Evolutionary conservation across 1,140 invertebrate species (phyloP).

Genomic region (Macrotrachela quadricornifera): DNA sequence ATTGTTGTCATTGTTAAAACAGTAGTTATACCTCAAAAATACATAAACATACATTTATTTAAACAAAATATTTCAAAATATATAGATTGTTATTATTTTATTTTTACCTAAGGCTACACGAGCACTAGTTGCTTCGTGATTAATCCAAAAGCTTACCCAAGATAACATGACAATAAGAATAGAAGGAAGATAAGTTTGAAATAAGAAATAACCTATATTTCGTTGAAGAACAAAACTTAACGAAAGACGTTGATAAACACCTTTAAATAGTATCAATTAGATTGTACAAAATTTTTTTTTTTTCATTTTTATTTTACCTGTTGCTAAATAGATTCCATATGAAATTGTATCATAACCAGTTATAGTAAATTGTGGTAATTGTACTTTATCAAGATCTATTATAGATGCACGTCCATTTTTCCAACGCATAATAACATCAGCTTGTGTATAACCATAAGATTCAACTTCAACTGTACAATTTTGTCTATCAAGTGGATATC

Average conservation of each 20-base stretch:
- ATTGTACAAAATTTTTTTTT: background rate
- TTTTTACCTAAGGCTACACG: constrained; percentile 47
- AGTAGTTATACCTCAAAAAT: constrained; percentile 65
- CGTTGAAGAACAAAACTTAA: constrained; percentile 55
- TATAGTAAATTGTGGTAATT: constrained; percentile 83
- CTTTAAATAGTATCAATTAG: constrained; percentile 15
- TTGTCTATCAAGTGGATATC: constrained; percentile 87
- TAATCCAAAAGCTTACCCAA: constrained; percentile 73
- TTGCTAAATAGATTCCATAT: constrained; percentile 52
- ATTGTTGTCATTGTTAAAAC: constrained; percentile 97
- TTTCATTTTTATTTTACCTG: constrained; percentile 38
- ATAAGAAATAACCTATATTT: constrained; percentile 59
- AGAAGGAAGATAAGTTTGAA: constrained; percentile 57
- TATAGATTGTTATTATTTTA: no score
- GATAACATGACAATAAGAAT: constrained; percentile 60
- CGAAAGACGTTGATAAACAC: constrained; percentile 63
- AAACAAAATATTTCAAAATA: background rate
- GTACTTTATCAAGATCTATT: constrained; percentile 69
- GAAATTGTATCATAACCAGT: constrained; percentile 77
- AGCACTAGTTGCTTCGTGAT: constrained; percentile 55
- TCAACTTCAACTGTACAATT: constrained; percentile 98
- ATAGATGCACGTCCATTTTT: constrained; percentile 41
- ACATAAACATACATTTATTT: background rate
- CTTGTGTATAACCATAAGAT: constrained; percentile 61
- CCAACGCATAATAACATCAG: constrained; percentile 95